A percentile compares a stretch with the other conserved stretches of the same genome.
Conservation (phyloP, 2,888 invertebrate genomes). For the Petrolisthes cinctipes region DNA sequence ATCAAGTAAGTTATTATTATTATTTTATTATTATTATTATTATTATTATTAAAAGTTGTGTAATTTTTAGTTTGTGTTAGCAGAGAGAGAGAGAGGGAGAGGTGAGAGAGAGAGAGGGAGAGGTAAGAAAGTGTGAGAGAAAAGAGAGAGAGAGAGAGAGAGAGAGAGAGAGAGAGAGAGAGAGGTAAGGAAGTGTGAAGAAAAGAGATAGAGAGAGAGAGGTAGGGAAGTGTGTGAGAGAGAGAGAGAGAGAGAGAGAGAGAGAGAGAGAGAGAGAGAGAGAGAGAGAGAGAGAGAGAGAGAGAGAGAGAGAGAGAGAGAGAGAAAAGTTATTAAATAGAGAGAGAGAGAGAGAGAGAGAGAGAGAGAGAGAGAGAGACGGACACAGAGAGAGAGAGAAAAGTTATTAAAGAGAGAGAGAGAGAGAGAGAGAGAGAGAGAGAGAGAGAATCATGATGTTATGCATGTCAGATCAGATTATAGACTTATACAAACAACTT, state of each 20-base stretch:
- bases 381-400: not conserved
- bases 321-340: not conserved
- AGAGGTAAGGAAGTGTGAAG: not conserved
- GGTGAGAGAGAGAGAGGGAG: not conserved
- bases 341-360: not conserved
- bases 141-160: not conserved
- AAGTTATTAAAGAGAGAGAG: not conserved
- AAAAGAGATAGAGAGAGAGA: not conserved
- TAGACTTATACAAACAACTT: no score
- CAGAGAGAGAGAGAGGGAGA: not conserved
- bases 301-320: not conserved
- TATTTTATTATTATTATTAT: no score
- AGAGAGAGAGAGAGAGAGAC: not conserved
- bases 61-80: no score
- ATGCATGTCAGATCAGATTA: no score
- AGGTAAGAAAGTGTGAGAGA: not conserved
- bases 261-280: not conserved
- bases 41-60: no score
- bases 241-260: not conserved
- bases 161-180: not conserved
- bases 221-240: not conserved
- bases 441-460: no score
- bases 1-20: no score
- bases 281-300: not conserved
- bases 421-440: no score